phyloP scores from a whole-genome alignment of 1,140 invertebrate species.

The Danaus melanippus region DNA sequence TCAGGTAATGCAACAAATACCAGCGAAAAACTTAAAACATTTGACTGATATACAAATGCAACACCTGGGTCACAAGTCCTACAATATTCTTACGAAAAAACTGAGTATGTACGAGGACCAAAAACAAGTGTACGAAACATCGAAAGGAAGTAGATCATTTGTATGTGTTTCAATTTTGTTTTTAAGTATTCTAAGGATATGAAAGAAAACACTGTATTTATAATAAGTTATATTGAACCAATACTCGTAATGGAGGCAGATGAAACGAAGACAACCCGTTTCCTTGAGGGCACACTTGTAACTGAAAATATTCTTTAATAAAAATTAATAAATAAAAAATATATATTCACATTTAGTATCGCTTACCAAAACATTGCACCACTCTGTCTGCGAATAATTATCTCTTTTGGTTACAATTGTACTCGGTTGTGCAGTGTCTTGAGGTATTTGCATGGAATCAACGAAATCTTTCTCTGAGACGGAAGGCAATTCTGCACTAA shows the following conservation, averaged over 20 bases:
- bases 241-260: constrained; percentile 33
- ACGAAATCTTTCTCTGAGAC: no score
- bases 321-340: not conserved
- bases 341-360: not conserved
- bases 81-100: constrained; percentile 45
- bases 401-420: constrained; percentile 1
- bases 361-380: constrained; percentile 34
- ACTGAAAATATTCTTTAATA: constrained; percentile 24
- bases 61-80: constrained; percentile 35
- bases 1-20: constrained; percentile 51
- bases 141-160: no score
- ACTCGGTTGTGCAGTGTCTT: no score
- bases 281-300: constrained; percentile 32
- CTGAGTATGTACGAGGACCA: constrained; percentile 32
- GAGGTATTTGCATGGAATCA: no score
- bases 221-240: constrained; percentile 28
- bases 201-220: constrained; percentile 7
- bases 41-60: constrained; percentile 42
- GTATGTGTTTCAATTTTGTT: no score
- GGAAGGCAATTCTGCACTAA: no score
- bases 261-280: constrained; percentile 43
- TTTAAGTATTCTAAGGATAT: no score
- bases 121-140: constrained; percentile 10
- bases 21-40: constrained; percentile 31
- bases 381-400: constrained; percentile 32